A percentile compares a stretch with the other conserved stretches of the same genome.
phyloP scores from a whole-genome alignment of 2,113 vertebrate genomes.

The Eolophus roseicapilla region DNA sequence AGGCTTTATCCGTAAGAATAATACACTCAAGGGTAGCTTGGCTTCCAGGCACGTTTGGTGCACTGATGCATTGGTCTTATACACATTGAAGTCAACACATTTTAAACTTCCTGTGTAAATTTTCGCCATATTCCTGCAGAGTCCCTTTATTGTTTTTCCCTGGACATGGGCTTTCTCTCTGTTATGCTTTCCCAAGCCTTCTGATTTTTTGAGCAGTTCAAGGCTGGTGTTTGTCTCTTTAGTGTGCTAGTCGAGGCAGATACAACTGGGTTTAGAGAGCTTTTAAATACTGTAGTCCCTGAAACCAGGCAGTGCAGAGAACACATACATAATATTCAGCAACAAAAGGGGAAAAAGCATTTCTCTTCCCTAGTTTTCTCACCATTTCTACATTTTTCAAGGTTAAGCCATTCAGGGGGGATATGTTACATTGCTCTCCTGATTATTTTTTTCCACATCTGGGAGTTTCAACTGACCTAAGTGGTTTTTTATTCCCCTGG shows the following conservation, averaged over 20 bases:
- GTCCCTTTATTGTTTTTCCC: background rate
- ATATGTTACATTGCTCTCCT: background rate
- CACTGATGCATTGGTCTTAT: rapidly evolving
- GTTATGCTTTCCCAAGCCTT: background rate
- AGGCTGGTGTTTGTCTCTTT: background rate
- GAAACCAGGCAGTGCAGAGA: background rate
- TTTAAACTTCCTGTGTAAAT: background rate
- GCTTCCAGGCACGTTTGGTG: rapidly evolving
- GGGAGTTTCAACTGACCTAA: background rate
- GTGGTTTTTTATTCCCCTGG: background rate
- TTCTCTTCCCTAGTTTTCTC: background rate
- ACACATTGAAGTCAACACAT: background rate
- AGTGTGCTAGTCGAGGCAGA: background rate
- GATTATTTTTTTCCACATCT: background rate
- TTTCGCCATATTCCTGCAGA: background rate
- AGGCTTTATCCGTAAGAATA: rapidly evolving
- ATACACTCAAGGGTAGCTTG: rapidly evolving
- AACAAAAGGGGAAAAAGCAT: background rate
- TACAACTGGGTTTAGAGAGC: background rate
- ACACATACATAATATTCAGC: background rate
- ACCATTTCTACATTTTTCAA: background rate
- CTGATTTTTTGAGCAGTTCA: background rate
- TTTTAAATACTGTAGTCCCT: background rate
- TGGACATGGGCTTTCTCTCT: background rate
- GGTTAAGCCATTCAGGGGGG: background rate